Percentiles rank a stretch among this genome's conserved stretches.
Conservation (phyloP, 2,797 vertebrate species). For the Acomys russatus region DNA sequence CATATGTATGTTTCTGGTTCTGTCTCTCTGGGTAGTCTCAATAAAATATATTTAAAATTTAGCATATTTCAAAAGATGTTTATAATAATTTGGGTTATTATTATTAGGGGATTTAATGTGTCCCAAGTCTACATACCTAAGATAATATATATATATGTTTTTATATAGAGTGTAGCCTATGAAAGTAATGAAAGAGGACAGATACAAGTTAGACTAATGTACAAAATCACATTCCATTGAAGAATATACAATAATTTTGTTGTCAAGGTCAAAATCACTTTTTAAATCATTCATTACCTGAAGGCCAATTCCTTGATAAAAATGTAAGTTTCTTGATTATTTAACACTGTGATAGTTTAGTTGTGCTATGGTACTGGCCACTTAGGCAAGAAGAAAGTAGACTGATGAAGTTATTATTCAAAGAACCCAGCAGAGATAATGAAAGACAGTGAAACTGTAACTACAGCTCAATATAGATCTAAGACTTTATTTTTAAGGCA, state of each 20-base stretch:
- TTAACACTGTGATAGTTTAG: slow-evolving; percentile 70
- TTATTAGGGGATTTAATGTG: slow-evolving; percentile 22
- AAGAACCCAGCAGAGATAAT: slow-evolving; percentile 11
- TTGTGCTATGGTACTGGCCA: slow-evolving; percentile 58
- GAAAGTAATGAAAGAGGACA: slow-evolving; percentile 79
- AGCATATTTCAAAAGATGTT: slow-evolving; percentile 54
- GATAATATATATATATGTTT: slow-evolving; percentile 39
- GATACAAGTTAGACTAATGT: slow-evolving; percentile 66
- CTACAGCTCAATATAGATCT: background rate
- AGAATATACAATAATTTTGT: slow-evolving; percentile 71
- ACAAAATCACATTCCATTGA: slow-evolving; percentile 67
- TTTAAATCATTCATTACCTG: slow-evolving; percentile 68
- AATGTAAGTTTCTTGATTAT: slow-evolving; percentile 83
- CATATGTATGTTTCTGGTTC: background rate
- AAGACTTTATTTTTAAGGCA: slow-evolving; percentile 49
- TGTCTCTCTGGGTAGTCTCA: background rate
- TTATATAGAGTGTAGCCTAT: background rate
- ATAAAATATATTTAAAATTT: slow-evolving; percentile 43
- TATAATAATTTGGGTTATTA: slow-evolving; percentile 59
- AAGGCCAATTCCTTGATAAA: slow-evolving; percentile 83
- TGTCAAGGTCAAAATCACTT: slow-evolving; percentile 69
- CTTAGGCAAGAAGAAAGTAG: slow-evolving; percentile 63
- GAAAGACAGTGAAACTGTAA: slow-evolving; percentile 39
- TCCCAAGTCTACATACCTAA: slow-evolving; percentile 57
- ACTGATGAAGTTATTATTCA: slow-evolving; percentile 67